Conservation (phyloP, 2,113 vertebrate genomes). For the Bubo scandiacus region DNA sequence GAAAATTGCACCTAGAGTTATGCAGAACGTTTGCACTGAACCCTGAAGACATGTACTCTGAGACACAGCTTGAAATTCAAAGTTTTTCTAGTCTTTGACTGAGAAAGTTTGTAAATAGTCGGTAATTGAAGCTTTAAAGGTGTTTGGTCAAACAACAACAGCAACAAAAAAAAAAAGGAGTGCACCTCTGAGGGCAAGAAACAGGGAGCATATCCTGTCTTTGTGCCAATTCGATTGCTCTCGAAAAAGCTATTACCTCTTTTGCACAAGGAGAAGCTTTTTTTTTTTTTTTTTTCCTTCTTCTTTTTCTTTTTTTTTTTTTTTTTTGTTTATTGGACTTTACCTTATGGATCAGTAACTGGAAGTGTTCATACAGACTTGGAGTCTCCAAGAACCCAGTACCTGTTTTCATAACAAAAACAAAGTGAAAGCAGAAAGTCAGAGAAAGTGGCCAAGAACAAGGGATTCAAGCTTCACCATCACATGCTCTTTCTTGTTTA, state of each 20-base stretch:
- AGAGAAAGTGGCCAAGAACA: not conserved
- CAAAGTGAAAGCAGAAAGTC: not conserved
- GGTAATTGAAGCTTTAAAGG: not conserved
- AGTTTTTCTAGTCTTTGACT: not conserved
- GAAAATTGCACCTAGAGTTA: constrained; percentile 9
- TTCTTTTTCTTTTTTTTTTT: no score
- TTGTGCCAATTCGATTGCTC: not conserved
- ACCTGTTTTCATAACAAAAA: not conserved
- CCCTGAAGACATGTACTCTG: not conserved
- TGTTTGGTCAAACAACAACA: not conserved
- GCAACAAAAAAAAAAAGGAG: rapidly evolving
- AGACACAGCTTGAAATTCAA: not conserved
- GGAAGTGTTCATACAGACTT: not conserved
- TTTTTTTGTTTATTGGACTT: not conserved
- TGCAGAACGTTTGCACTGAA: not conserved
- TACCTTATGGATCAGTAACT: not conserved
- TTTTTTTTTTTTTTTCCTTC: rapidly evolving
- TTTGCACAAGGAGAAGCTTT: not conserved
- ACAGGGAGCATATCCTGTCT: rapidly evolving
- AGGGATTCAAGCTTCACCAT: not conserved
- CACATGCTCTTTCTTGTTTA: not conserved
- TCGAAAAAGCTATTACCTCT: not conserved
- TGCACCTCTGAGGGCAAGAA: not conserved
- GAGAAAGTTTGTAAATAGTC: not conserved
- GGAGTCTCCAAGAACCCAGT: not conserved